Conservation (phyloP, 2,797 vertebrate species). For the Mareca penelope region DNA sequence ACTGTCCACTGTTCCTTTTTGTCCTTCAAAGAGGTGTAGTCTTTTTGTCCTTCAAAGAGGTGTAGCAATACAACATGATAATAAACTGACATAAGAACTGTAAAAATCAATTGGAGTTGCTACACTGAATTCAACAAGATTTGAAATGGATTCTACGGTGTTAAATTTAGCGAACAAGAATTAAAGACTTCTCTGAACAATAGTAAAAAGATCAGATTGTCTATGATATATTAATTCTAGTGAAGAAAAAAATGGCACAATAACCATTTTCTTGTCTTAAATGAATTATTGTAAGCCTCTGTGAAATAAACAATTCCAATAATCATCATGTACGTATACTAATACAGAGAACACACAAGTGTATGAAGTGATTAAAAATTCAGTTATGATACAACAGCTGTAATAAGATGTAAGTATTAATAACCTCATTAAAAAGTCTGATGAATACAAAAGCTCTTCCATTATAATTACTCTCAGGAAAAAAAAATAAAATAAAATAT, state of each 20-base stretch:
- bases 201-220: not conserved
- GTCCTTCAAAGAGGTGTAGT: not conserved
- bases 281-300: not conserved
- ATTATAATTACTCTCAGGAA: constrained; percentile 52
- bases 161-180: not conserved
- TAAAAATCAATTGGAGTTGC: not conserved
- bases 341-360: constrained; percentile 27
- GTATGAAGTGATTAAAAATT: constrained; percentile 54
- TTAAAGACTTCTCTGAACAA: not conserved
- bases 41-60: not conserved
- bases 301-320: constrained; percentile 13
- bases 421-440: constrained; percentile 62
- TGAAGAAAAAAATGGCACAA: not conserved
- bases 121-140: not conserved
- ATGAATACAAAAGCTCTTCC: constrained; percentile 61
- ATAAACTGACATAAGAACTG: not conserved
- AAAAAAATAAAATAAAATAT: not conserved
- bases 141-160: not conserved
- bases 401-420: constrained; percentile 65
- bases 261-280: constrained; percentile 7
- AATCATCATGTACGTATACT: not conserved
- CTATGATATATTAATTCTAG: not conserved
- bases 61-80: not conserved
- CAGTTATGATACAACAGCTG: constrained; percentile 56
- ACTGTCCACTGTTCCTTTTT: not conserved